Conservation (phyloP, 2,797 vertebrate species). For the Gouania willdenowi region DNA sequence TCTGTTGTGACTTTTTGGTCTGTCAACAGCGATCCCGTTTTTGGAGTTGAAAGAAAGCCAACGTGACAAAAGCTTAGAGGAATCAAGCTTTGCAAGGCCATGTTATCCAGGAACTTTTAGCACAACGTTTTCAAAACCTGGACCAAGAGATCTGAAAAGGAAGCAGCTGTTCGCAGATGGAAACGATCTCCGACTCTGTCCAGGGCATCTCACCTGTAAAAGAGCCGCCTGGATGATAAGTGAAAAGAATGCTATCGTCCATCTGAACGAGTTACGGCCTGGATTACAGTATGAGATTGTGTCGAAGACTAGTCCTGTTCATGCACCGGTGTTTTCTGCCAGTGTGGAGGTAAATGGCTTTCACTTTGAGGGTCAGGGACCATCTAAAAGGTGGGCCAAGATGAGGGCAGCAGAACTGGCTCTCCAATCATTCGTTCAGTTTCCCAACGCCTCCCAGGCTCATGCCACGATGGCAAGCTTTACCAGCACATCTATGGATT, state of each 20-base stretch:
- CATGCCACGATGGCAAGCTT: slow-evolving; percentile 77
- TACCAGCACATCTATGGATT: slow-evolving; percentile 76
- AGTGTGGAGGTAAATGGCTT: slow-evolving; percentile 89
- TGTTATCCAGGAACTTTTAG: slow-evolving; percentile 47
- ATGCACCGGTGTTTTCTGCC: slow-evolving; percentile 86
- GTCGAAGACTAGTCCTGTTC: slow-evolving; percentile 86
- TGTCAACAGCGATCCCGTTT: slow-evolving; percentile 81
- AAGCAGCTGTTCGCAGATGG: slow-evolving; percentile 83
- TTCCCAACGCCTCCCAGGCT: slow-evolving; percentile 86
- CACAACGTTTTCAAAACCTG: slow-evolving; percentile 16
- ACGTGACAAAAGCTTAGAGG: slow-evolving; percentile 76
- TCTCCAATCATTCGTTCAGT: slow-evolving; percentile 89
- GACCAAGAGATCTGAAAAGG: slow-evolving; percentile 69
- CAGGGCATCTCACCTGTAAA: slow-evolving; percentile 77
- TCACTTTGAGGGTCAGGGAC: slow-evolving; percentile 85
- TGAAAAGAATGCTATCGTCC: slow-evolving; percentile 89
- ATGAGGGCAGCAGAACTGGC: slow-evolving; percentile 88
- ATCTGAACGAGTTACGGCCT: slow-evolving; percentile 88
- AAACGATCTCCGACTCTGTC: slow-evolving; percentile 74
- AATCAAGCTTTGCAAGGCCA: slow-evolving; percentile 54
- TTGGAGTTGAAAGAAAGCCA: slow-evolving; percentile 89
- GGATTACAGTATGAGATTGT: slow-evolving; percentile 85
- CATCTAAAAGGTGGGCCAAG: slow-evolving; percentile 93
- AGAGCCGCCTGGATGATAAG: slow-evolving; percentile 82
- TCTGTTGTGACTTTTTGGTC: no score